These are phyloP conservation scores for Acrocephalus arundinaceus DNA, from an alignment of 2,113 vertebrate genomes.

Conservation along the genomic window DNA sequence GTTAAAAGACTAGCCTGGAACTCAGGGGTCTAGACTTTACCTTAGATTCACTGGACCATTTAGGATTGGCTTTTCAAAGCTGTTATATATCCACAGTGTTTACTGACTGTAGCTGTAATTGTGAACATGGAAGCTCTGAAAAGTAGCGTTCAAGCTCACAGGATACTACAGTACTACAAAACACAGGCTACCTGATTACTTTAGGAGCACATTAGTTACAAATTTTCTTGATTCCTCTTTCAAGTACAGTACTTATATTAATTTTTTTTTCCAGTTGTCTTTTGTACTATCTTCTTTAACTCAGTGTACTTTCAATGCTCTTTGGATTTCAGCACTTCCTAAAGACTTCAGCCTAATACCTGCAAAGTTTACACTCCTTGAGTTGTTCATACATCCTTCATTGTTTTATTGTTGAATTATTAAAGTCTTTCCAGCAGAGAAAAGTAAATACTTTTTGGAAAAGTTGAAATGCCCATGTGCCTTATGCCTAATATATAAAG, in stretches of 20 bases:
- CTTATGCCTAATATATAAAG: background rate
- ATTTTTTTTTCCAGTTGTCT: background rate
- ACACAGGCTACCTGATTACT: background rate
- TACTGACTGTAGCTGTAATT: background rate
- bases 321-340: background rate
- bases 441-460: constrained; percentile 1
- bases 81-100: background rate
- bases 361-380: background rate
- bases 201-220: background rate
- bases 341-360: background rate
- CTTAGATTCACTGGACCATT: background rate
- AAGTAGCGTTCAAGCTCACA: background rate
- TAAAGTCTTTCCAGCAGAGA: background rate
- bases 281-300: background rate
- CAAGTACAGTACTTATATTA: background rate
- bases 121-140: background rate
- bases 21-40: background rate
- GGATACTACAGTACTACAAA: background rate
- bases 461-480: background rate
- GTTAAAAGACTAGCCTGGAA: background rate
- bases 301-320: background rate
- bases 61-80: background rate
- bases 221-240: background rate
- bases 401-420: background rate
- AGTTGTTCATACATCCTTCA: background rate